A percentile compares a stretch with the other conserved stretches of the same genome.
These are phyloP conservation scores for Drosophila sp. DNA, from an alignment of 1,140 invertebrate species.

Conservation along the genomic window DNA sequence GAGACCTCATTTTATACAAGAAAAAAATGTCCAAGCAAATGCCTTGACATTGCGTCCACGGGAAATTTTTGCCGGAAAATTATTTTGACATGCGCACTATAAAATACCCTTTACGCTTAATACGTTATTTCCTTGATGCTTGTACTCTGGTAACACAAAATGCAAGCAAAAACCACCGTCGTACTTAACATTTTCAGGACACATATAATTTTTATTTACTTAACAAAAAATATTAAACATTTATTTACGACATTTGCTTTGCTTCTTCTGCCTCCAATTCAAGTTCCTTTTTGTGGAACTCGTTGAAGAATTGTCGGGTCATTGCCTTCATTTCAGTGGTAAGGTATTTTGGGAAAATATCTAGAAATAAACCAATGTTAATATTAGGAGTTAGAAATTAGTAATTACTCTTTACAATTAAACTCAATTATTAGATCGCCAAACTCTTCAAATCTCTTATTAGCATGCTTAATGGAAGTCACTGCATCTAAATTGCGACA, in stretches of 20 bases:
- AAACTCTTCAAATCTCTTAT: conserved; percentile 54
- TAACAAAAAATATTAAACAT: conserved; percentile 23
- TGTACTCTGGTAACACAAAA: neutral
- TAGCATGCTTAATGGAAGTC: conserved; percentile 53
- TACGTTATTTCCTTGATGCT: too few relatives aligned
- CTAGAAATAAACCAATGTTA: conserved; percentile 25
- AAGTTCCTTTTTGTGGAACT: conserved; percentile 51
- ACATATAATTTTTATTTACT: conserved; percentile 39
- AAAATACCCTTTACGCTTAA: too few relatives aligned
- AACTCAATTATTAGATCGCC: conserved; percentile 80
- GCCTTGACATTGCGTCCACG: too few relatives aligned
- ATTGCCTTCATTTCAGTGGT: conserved; percentile 63
- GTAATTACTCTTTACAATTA: conserved; percentile 52
- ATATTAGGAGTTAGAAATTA: neutral
- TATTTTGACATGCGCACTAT: too few relatives aligned
- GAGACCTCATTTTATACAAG: too few relatives aligned
- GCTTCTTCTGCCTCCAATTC: conserved; percentile 53
- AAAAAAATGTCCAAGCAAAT: too few relatives aligned
- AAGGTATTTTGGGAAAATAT: conserved; percentile 69
- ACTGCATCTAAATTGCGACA: conserved; percentile 67
- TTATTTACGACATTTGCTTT: conserved; percentile 10
- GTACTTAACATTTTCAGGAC: neutral
- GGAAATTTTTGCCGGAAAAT: too few relatives aligned
- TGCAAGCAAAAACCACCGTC: neutral
- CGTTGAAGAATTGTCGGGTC: conserved; percentile 57